Evolutionary conservation across 2,113 vertebrate species (phyloP), one percentile per base, ranked within the genome.

Genomic region (Cyprinodon tularosa): DNA sequence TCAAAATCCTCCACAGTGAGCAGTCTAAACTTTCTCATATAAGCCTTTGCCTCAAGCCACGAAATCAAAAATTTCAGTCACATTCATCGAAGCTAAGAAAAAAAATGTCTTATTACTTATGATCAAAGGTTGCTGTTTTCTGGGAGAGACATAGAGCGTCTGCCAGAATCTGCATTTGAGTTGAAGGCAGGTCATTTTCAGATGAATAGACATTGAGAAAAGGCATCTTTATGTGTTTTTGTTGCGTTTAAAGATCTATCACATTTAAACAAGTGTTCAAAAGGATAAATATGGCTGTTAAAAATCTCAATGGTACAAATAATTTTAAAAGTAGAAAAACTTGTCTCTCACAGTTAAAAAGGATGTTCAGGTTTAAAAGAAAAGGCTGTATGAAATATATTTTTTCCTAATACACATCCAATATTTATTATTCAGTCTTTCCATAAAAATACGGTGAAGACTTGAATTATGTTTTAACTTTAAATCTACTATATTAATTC

Each of bases 71-170:
- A 89, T 90, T 91, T 90, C 75, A 91, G 86, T 92, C 90, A 88
- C 89, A 88, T 91, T 85, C 77, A 74, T 82, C 78, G 74, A 77
- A 72, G 86, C 80, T 50, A 22, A 50, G 69, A 42, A 59, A 85
- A 84, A 83, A 83, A 84, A 80, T 1, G 75, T 76, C 85, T 91
- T 88, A 90, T 92, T 92, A 84, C 86, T 86, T 61, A 83, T 90
- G 89, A 92, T 92, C 88, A 92, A 92, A 93, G 89, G 88, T 89
- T 86, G 77, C 80, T 88, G 89, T 88, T 91, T 89, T 89, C 81
- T 84, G 64, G 71, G 85, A 80, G 77, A 89, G 87, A 91, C 79
- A 72, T 48, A 62, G 44, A 81, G 65, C 37, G 81, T 90, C 89
- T 84, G 76, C 66, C 71, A 37, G 68, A 86, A 92, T 92, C 89